A percentile compares a stretch with the other conserved stretches of the same genome.
phyloP scores from a whole-genome alignment of 2,888 invertebrate species.

The Exocentrus adspersus region DNA sequence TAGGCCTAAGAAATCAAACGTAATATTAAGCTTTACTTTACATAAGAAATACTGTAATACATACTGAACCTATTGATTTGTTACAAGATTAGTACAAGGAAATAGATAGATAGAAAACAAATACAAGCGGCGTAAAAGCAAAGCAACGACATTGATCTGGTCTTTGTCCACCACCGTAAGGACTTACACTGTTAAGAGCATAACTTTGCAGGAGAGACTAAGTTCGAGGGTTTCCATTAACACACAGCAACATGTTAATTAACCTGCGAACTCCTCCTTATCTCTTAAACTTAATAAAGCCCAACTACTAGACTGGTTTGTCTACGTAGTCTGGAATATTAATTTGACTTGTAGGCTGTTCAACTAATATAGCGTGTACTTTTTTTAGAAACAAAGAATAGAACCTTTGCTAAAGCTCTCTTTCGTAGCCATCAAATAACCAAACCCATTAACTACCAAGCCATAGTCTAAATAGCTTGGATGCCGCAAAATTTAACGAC shows the following conservation, averaged over 20 bases:
- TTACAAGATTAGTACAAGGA: too few relatives aligned
- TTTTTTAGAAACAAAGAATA: too few relatives aligned
- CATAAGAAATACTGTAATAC: too few relatives aligned
- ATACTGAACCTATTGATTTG: too few relatives aligned
- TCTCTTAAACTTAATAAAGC: constrained; percentile 5
- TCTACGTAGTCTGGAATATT: constrained; percentile 3
- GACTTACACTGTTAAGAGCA: background rate
- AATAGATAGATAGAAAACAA: background rate
- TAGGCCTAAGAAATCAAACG: too few relatives aligned
- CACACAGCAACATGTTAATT: constrained; percentile 17
- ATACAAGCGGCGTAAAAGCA: background rate
- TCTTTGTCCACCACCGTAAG: constrained; percentile 11
- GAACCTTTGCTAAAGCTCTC: too few relatives aligned
- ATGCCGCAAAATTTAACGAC: too few relatives aligned
- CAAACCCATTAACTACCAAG: too few relatives aligned
- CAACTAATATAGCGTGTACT: too few relatives aligned
- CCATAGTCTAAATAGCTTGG: too few relatives aligned
- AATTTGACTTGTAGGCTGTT: background rate
- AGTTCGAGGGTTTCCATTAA: constrained; percentile 9
- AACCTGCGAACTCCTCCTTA: constrained; percentile 20
- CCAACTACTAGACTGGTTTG: constrained; percentile 2
- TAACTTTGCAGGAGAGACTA: constrained; percentile 10
- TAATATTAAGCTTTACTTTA: too few relatives aligned
- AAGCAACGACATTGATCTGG: background rate
- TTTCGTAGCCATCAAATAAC: background rate